Conservation (phyloP, 2,113 vertebrate species). For the Brevimyrus niger region DNA sequence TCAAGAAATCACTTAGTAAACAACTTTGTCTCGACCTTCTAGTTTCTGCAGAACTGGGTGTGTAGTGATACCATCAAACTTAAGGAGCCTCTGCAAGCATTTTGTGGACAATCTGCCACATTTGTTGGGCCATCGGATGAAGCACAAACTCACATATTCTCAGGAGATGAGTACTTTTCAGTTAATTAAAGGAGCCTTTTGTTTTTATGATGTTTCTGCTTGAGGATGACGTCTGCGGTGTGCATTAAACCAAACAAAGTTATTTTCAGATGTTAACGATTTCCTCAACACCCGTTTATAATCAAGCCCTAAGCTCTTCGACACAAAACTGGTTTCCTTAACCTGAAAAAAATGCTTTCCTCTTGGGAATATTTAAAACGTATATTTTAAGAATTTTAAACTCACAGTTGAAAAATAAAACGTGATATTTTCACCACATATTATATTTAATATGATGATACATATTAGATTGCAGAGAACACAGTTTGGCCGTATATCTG, state of each 20-base stretch:
- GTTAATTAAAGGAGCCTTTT: neutral
- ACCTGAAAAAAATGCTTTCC: neutral
- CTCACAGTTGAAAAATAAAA: neutral
- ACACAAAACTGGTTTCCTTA: slow-evolving; percentile 1
- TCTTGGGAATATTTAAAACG: neutral
- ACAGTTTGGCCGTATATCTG: neutral
- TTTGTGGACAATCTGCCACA: neutral
- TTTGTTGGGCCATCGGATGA: neutral
- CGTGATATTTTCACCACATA: neutral
- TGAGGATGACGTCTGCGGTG: neutral
- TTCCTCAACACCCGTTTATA: neutral
- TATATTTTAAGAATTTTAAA: neutral
- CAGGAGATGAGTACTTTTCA: slow-evolving; percentile 1
- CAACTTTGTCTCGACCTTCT: neutral
- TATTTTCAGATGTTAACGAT: neutral
- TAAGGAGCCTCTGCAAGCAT: neutral
- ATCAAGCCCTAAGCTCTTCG: neutral
- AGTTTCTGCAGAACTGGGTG: neutral
- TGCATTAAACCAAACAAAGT: slow-evolving; percentile 4
- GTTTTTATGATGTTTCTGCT: neutral
- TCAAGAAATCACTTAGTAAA: neutral
- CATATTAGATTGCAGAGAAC: neutral
- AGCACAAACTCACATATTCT: neutral
- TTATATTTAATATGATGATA: neutral
- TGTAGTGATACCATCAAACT: neutral